Percentiles rank a stretch among this genome's conserved stretches.
Evolutionary conservation across 2,888 invertebrate genomes (phyloP).

Genomic region (Drosophila greeni): DNA sequence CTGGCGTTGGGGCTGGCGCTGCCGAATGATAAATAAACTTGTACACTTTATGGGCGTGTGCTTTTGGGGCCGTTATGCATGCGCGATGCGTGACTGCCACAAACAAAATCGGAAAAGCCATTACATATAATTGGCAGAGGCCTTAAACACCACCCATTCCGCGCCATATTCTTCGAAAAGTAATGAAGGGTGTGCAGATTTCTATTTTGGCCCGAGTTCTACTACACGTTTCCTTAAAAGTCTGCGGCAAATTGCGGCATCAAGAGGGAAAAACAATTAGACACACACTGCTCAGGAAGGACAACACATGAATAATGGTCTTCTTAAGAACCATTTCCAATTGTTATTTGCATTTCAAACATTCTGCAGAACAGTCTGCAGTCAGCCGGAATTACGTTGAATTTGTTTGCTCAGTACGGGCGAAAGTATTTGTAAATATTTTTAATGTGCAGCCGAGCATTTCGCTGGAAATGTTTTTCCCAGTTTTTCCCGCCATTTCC

Average conservation of each 20-base stretch:
- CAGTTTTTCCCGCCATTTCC: conserved; percentile 12
- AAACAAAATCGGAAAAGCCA: conserved; percentile 38
- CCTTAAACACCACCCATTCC: conserved; percentile 38
- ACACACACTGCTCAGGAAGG: neutral
- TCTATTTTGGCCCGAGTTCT: conserved; percentile 1
- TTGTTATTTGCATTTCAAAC: conserved; percentile 13
- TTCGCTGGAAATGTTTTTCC: conserved; percentile 62
- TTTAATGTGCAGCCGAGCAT: conserved; percentile 50
- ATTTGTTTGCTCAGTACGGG: conserved; percentile 39
- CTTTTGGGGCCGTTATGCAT: conserved; percentile 47
- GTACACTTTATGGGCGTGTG: conserved; percentile 56
- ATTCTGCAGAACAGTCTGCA: conserved; percentile 18
- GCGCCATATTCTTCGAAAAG: neutral
- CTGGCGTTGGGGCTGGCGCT: conserved; percentile 11
- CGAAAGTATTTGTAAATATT: conserved; percentile 67
- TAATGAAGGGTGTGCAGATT: conserved; percentile 14
- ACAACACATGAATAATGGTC: conserved; percentile 3
- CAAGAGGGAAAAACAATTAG: neutral
- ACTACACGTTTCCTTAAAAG: conserved; percentile 10
- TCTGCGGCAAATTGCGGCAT: neutral
- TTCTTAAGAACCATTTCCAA: conserved; percentile 1
- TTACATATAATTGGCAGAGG: conserved; percentile 36
- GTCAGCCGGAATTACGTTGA: conserved; percentile 29
- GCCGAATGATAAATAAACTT: conserved; percentile 65
- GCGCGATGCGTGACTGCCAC: conserved; percentile 56